Evolutionary conservation across 2,797 vertebrate species (phyloP).

Genomic region (Myripristis murdjan): DNA sequence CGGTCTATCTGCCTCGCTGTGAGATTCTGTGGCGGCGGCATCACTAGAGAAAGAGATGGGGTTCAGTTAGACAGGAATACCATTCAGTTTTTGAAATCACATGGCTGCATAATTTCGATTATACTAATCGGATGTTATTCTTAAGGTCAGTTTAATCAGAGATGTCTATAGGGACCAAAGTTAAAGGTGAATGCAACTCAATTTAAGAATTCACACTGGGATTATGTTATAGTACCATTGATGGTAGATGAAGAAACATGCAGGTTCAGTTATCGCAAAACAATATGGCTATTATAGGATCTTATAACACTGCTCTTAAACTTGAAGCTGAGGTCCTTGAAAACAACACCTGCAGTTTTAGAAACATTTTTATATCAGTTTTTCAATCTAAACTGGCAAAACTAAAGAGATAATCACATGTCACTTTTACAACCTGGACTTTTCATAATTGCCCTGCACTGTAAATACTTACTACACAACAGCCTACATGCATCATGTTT

Average conservation of each 20-base stretch:
- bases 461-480: no score
- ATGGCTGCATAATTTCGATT: not conserved
- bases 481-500: no score
- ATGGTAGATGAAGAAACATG: not conserved
- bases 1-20: conserved; percentile 26
- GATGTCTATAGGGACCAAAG: not conserved
- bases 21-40: conserved; percentile 72
- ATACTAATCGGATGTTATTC: not conserved
- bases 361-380: no score
- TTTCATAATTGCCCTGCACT: no score
- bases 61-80: not conserved
- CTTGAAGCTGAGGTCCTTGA: no score
- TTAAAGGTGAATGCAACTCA: not conserved
- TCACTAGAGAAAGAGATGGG: conserved; percentile 71
- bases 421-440: no score
- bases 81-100: not conserved
- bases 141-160: not conserved
- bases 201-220: not conserved
- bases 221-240: not conserved
- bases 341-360: no score
- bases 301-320: no score
- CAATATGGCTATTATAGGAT: not conserved
- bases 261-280: not conserved
- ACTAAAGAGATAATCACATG: no score
- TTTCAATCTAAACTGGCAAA: no score